Conservation (phyloP, 2,113 vertebrate species). For the Centropus unirufus region DNA sequence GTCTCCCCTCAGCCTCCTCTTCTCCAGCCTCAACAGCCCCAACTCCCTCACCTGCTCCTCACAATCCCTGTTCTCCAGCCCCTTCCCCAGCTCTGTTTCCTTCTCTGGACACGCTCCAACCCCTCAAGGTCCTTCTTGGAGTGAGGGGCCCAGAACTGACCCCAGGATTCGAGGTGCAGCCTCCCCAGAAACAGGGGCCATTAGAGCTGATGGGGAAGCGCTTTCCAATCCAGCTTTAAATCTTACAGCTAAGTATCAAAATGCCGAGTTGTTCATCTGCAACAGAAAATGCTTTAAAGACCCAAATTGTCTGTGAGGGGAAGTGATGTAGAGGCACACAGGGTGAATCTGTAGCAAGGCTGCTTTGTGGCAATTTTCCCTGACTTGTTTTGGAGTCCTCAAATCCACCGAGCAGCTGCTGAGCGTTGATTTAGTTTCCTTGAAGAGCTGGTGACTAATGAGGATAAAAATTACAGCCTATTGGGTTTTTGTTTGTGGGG, state of each 20-base stretch:
- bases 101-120: no score
- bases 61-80: no score
- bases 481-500: background rate
- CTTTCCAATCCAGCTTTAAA: background rate
- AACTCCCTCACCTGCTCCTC: no score
- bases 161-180: no score
- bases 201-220: background rate
- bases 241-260: background rate
- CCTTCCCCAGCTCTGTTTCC: no score
- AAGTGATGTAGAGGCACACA: background rate
- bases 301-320: background rate
- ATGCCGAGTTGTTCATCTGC: background rate
- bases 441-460: constrained; percentile 42
- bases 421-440: constrained; percentile 14
- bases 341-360: background rate
- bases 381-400: background rate
- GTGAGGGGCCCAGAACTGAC: no score
- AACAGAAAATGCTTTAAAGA: background rate
- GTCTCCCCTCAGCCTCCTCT: no score
- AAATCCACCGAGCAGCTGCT: background rate
- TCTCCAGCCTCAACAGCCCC: no score
- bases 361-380: background rate
- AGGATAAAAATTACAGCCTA: constrained; percentile 14
- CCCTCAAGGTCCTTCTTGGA: no score
- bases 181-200: no score